Evolutionary conservation across 2,797 vertebrate species (phyloP).

Genomic region (Darevskia mixta): DNA sequence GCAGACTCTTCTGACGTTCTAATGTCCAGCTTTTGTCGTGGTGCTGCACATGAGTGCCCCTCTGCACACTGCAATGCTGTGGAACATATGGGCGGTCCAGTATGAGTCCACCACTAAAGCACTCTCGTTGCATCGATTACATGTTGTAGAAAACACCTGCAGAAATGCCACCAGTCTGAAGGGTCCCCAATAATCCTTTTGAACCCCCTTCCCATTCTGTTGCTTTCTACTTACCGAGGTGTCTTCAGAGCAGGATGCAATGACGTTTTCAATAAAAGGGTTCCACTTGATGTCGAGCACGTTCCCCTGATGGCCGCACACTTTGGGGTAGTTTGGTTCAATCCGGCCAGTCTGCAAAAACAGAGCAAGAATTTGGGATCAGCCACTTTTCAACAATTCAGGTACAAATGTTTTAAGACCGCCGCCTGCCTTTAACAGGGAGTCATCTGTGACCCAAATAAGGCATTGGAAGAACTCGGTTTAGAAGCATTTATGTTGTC

Average conservation of each 20-base stretch:
- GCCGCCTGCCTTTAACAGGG: background rate
- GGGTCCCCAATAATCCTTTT: background rate
- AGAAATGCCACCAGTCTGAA: no score
- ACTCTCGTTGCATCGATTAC: no score
- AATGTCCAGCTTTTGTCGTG: no score
- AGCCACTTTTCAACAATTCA: background rate
- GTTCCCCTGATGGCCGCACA: constrained; percentile 96
- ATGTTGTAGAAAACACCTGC: no score
- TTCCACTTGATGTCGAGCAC: constrained; percentile 99
- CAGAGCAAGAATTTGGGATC: background rate
- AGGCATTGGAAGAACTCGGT: no score
- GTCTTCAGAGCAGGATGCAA: constrained; percentile 97
- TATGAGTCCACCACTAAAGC: no score
- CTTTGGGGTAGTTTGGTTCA: constrained; percentile 93
- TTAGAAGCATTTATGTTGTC: background rate
- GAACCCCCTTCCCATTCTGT: no score
- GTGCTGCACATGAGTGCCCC: no score
- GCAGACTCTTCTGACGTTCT: background rate
- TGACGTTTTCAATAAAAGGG: constrained; percentile 96
- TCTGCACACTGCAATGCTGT: no score
- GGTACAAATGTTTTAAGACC: background rate
- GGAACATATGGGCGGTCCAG: no score
- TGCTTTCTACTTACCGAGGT: constrained; percentile 86
- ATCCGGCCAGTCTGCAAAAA: constrained; percentile 89
- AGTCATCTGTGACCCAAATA: background rate